Percentiles rank a stretch among this genome's conserved stretches.
phyloP scores from a whole-genome alignment of 2,888 invertebrate genomes.

The Andrena marginata region DNA sequence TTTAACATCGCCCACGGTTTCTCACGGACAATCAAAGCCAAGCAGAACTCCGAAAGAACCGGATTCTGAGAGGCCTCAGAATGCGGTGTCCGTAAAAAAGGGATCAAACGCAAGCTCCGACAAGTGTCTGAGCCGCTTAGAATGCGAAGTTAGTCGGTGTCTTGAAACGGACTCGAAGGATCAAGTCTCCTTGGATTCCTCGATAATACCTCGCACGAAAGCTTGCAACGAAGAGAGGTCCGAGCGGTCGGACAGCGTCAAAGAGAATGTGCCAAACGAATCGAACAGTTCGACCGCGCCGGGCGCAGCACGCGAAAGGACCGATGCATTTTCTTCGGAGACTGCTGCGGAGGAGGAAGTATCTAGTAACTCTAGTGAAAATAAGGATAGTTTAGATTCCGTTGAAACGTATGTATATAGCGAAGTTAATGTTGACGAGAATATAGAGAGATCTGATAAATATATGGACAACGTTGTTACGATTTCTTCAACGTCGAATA shows the following conservation, averaged over 20 bases:
- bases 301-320: conserved; percentile 18
- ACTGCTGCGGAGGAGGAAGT: conserved; percentile 35
- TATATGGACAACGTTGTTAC: conserved; percentile 29
- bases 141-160: conserved; percentile 11
- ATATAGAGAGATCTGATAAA: conserved; percentile 38
- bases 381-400: conserved; percentile 41
- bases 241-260: conserved; percentile 17
- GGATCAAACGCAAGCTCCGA: conserved; percentile 24
- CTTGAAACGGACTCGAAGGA: conserved; percentile 17
- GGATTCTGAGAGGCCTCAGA: conserved; percentile 27
- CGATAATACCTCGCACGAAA: not conserved
- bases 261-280: conserved; percentile 44
- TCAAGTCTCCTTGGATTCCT: not conserved
- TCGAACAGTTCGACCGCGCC: conserved; percentile 1
- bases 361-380: conserved; percentile 45
- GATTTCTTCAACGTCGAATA: conserved; percentile 23
- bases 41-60: conserved; percentile 30
- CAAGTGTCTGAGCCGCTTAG: not conserved
- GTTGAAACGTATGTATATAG: conserved; percentile 40
- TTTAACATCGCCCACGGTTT: conserved; percentile 6
- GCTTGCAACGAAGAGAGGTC: not conserved
- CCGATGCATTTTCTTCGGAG: conserved; percentile 1
- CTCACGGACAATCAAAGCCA: conserved; percentile 45
- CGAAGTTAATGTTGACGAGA: conserved; percentile 48
- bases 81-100: conserved; percentile 24